Evolutionary conservation across 2,113 vertebrate species (phyloP), one percentile per base, ranked within the genome.

Genomic region (Phoxinus phoxinus): DNA sequence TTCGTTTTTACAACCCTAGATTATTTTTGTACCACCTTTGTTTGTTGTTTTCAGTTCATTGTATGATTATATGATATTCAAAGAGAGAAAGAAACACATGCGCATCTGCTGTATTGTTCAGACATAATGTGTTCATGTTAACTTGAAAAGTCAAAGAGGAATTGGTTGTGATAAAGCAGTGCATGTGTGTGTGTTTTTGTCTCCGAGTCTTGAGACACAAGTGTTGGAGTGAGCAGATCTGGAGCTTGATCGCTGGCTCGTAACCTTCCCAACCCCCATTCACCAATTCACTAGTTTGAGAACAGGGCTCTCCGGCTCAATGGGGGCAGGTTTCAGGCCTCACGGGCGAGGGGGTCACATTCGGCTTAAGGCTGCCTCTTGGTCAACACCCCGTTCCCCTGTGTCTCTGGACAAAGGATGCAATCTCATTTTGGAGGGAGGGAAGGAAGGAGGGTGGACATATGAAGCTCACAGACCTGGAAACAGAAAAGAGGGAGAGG

Each of bases 291-390:
- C 72, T 17, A 81, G 73, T 69, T 46, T 76, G 41, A 88, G 86
- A 71, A 21, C 15, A 69, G 80, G 83, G 85, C 84, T 87, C 86
- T 90, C 89, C 88, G 88, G 89, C 90, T 88, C 87, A 91, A 89
- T 87, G 56, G 65, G 84, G 88, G 86, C 88, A 91, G 87, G 85
- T 80, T 89, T 90, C 82, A 88, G 92, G 90, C 90, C 88, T 91
- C 90, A 87, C 89, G 81, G 88, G 93, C 92, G 90, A 90, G 90
- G 90, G 90, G 93, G 91, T 92, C 91, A 93, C 90, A 94, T 92
- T 89, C 91, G 91, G 91, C 92, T 85, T 88, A 86, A 48, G 59
- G 85, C 88, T 73, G 81, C 84, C 84, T 86, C 91, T 76, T 81
- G 58, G 84, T 76, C 87, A 65, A 85, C 87, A 85, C 35, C 73